phyloP scores from a whole-genome alignment of 2,797 vertebrate species.

The Buceros bicornis region DNA sequence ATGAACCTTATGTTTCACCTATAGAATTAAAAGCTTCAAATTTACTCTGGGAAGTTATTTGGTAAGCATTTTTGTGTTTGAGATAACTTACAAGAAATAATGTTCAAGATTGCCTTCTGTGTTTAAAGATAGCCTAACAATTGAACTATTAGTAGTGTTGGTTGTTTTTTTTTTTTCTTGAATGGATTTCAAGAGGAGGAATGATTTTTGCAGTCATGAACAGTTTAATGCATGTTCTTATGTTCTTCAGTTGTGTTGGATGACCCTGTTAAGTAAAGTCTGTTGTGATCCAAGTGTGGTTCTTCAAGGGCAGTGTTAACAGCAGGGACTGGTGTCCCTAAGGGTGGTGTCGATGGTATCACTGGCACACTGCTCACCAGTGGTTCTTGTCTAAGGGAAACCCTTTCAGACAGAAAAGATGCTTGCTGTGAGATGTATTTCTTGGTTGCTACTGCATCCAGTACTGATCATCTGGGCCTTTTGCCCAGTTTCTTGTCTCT shows the following conservation, averaged over 20 bases:
- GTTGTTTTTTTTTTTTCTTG: not conserved
- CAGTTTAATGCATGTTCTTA: not conserved
- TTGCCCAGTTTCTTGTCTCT: not conserved
- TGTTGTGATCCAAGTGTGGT: not conserved
- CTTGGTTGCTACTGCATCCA: not conserved
- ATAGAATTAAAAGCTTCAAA: not conserved
- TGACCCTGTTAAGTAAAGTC: not conserved
- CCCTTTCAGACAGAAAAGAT: not conserved
- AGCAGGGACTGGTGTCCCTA: not conserved
- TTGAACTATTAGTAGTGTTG: not conserved
- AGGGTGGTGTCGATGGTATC: not conserved
- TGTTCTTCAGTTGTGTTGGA: not conserved
- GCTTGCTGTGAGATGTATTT: not conserved
- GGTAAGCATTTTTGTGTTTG: not conserved
- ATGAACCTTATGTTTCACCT: not conserved
- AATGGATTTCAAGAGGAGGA: not conserved
- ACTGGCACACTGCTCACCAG: fast-evolving
- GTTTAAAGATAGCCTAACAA: not conserved
- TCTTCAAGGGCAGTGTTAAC: not conserved
- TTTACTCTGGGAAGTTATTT: not conserved
- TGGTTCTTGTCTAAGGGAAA: fast-evolving
- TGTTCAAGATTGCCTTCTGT: not conserved
- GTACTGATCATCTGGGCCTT: not conserved
- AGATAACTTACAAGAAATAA: not conserved
- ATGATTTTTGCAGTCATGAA: not conserved